Evolutionary conservation across 2,113 vertebrate genomes (phyloP), one percentile per base, ranked within the genome.

Genomic region (Atherinomorus stipes): DNA sequence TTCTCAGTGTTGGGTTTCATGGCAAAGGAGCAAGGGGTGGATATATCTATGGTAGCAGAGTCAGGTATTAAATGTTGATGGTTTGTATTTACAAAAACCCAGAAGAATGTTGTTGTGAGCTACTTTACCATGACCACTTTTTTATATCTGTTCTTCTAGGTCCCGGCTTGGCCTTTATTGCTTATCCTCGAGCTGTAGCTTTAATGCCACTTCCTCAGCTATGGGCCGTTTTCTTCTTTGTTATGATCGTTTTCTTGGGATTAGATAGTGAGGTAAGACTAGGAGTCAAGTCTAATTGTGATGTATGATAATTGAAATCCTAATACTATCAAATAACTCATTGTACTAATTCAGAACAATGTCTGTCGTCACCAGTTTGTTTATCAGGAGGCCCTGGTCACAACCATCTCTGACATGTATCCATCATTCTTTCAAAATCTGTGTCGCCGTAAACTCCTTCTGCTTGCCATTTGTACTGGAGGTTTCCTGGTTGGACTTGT

Each of bases 1-100:
- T 98, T 99, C 86, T 97, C 96, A 7, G 95, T 97, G 23, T 89
- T 98, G 65, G 94, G 94, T 34, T 98, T 96, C 87, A 97, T 98
- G 96, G 94, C 96, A 51, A 92, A 71, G 60, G 95, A 97, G 76
- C 96, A 97, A 78, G 94, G 94, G 0, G 73, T 97, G 15, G 94
- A 94, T 61, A 95, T 98, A 84, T 94, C 96, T 11, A 81, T 95
- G 85, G 96, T 97, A 78, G 95, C 95, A 8, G 94, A 96, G 82
- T 96, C 96, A 88, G 96, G 96, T 97, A 88, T 50, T 76, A 59
- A 50, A 10, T 7, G 7, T 31, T 72, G 5, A 18, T 19, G 19
- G 22, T 19, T 15, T 7, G 26, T 8, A 10, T 4, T 37, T 45
- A 53, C 5, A 52, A 4, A 68, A 66, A 50, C 3, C 8, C 13